Conservation (phyloP, 2,113 vertebrate genomes). For the Xenopus borealis region DNA sequence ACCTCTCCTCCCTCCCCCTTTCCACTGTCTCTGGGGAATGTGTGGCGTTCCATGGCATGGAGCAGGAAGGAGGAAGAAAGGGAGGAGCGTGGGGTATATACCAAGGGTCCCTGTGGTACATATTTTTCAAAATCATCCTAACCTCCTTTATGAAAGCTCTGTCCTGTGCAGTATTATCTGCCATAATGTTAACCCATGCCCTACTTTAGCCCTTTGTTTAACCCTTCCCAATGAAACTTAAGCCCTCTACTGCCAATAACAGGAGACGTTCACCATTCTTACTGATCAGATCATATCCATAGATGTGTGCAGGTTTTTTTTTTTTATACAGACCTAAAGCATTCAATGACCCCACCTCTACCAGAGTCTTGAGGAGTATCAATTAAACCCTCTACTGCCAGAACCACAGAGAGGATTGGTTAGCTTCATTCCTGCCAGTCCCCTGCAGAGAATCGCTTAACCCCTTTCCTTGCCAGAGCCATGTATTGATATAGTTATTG, state of each 20-base stretch:
- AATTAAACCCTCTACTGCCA: neutral
- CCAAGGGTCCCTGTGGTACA: neutral
- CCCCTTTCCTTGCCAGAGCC: neutral
- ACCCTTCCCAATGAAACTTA: no score
- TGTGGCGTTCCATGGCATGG: conserved; percentile 3
- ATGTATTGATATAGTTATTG: neutral
- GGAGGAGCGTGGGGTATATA: conserved; percentile 67
- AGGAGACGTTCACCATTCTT: no score
- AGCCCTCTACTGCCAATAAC: no score
- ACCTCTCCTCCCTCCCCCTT: no score
- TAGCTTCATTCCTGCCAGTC: neutral
- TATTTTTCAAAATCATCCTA: neutral
- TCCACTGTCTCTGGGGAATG: conserved; percentile 16
- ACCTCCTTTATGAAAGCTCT: no score
- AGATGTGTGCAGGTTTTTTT: neutral
- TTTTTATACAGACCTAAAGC: neutral
- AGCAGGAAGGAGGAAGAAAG: conserved; percentile 69
- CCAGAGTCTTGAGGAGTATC: neutral
- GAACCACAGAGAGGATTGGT: neutral
- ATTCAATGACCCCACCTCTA: neutral
- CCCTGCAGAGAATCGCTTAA: neutral
- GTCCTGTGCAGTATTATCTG: no score
- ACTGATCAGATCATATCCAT: no score
- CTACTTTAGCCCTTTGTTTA: no score
- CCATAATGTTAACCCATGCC: no score